Base-by-base conservation (phyloP, 2,113 vertebrate genomes). In the Antechinus flavipes region DNA sequence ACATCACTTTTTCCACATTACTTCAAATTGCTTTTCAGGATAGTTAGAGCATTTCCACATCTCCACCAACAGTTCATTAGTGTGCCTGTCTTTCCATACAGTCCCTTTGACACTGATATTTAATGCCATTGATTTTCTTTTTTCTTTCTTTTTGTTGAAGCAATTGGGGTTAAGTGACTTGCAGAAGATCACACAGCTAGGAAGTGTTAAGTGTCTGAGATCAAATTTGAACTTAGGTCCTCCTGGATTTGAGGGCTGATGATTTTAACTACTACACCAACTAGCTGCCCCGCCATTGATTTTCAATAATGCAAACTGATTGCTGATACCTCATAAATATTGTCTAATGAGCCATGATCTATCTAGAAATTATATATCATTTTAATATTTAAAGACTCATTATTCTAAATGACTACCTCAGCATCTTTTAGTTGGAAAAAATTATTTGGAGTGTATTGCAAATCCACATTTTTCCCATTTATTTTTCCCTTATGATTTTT, bases 311-410 rank as follows among this genome's bases (percentile, higher is more conserved):
- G 68, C 35, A 42, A 42, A 68, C 35, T 35, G 30, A 35, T 68
- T 84, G 19, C 16, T 42, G 16, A 2, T 84, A 42, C 16, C 22
- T 84, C 23, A 42, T 84, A 22, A 84, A 84, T 84, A 84, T 84
- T 42, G 19, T 90, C 90, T 27, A 30, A 47, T 68, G 27, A 90
- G 3, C 5, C 46, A 50, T 90, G 90, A 12, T 91, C 3, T 42
- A 23, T 95, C 93, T 49, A 90, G 5, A 50, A 97, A 89, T 46
- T 35, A 52, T 4, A 25, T 93, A 30, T 93, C 56, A 93, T 49
- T 90, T 27, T 90, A 92, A 91, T 89, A 93, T 91, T 12, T 95
- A 53, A 96, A 95, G 24, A 56, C 56, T 46, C n/a, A 8, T 49
- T n/a, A 0, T 53, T 0, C n/a, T 93, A 92, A 68, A 93, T 35